Percentiles rank a stretch among this genome's conserved stretches.
phyloP scores from a whole-genome alignment of 2,113 vertebrate species.

The Psittacara wagleri region DNA sequence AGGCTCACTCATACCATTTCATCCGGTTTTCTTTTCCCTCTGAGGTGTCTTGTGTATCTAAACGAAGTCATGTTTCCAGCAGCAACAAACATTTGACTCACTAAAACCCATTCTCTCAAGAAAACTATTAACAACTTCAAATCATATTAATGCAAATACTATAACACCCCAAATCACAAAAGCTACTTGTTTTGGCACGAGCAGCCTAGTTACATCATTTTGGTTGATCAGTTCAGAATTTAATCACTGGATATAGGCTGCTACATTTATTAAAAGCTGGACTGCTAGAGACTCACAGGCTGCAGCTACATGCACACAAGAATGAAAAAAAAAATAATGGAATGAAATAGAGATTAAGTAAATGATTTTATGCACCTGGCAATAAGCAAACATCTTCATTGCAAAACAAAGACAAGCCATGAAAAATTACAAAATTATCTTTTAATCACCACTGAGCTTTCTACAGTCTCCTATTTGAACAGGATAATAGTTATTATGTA shows the following conservation, averaged over 20 bases:
- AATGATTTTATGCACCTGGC: constrained; percentile 57
- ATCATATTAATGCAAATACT: constrained; percentile 9
- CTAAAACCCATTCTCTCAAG: not conserved
- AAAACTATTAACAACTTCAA: constrained; percentile 1
- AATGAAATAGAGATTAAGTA: constrained; percentile 58
- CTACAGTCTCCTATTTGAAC: constrained; percentile 50
- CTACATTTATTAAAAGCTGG: constrained; percentile 27
- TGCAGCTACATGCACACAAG: not conserved
- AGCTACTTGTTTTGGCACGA: not conserved
- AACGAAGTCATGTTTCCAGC: not conserved
- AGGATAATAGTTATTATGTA: constrained; percentile 66
- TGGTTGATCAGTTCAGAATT: constrained; percentile 34
- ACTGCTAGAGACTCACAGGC: not conserved
- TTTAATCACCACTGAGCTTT: constrained; percentile 67
- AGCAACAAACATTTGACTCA: not conserved
- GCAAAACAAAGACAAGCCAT: constrained; percentile 59
- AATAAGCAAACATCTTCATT: constrained; percentile 61
- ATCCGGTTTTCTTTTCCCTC: not conserved
- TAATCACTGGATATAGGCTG: not conserved
- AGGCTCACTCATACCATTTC: not conserved
- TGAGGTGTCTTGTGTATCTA: not conserved
- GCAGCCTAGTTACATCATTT: not conserved
- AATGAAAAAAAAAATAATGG: constrained; percentile 34
- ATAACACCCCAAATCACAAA: not conserved
- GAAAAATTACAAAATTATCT: constrained; percentile 67